A percentile compares a stretch with the other conserved stretches of the same genome.
These are phyloP conservation scores for Cerceris rybyensis DNA, from an alignment of 2,888 invertebrate genomes.

Conservation along the genomic window DNA sequence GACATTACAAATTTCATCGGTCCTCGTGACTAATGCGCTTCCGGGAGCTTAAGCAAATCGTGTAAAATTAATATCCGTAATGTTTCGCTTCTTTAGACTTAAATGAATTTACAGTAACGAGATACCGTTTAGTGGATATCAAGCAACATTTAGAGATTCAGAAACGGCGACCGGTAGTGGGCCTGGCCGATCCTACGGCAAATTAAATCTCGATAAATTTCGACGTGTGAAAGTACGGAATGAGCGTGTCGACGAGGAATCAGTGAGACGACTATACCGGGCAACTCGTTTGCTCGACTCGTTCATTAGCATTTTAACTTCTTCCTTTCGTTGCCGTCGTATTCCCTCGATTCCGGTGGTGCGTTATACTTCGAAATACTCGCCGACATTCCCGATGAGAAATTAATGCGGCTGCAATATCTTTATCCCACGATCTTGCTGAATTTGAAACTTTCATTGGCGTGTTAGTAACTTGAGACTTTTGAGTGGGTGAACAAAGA, in stretches of 20 bases:
- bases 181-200: conserved; percentile 43
- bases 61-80: background rate
- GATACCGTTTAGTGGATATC: conserved; percentile 30
- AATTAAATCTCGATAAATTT: conserved; percentile 66
- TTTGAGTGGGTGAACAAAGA: too few species aligned
- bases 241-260: conserved; percentile 53
- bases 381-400: conserved; percentile 10
- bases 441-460: background rate
- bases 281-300: conserved; percentile 6
- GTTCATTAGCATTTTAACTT: conserved; percentile 65
- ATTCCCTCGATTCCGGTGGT: conserved; percentile 38
- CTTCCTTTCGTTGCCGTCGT: conserved; percentile 32
- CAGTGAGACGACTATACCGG: conserved; percentile 5
- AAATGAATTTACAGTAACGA: conserved; percentile 9
- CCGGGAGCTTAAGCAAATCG: too few species aligned
- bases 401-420: conserved; percentile 40
- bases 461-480: too few species aligned
- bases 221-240: conserved; percentile 56
- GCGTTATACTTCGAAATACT: conserved; percentile 24
- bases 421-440: conserved; percentile 9
- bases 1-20: too few species aligned
- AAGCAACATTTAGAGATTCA: conserved; percentile 33
- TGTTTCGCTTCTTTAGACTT: background rate
- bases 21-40: too few species aligned
- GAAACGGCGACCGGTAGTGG: conserved; percentile 38